Conservation (phyloP, 2,888 invertebrate genomes). For the Gryllus longicercus region DNA sequence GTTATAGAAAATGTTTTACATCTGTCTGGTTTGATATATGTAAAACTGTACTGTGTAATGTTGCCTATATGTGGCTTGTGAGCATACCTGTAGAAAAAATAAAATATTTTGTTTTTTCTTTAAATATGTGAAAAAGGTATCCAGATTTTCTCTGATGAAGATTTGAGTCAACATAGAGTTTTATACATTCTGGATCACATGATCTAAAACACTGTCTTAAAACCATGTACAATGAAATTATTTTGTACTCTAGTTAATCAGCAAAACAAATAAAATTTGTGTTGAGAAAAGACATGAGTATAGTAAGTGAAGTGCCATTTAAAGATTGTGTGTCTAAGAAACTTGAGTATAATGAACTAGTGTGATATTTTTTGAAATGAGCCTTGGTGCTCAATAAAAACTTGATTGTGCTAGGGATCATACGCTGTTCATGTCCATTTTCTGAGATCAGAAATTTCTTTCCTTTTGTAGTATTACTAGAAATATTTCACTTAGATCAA, state of each 20-base stretch:
- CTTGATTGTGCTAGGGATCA: conserved; percentile 28
- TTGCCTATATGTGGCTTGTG: conserved; percentile 3
- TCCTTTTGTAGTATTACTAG: conserved; percentile 36
- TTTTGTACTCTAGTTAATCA: conserved; percentile 19
- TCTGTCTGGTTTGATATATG: neutral
- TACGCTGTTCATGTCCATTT: conserved; percentile 28
- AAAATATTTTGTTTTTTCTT: neutral
- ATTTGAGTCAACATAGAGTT: neutral
- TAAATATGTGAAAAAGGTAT: conserved; percentile 10
- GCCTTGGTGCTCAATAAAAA: conserved; percentile 27
- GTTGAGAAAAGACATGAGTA: neutral
- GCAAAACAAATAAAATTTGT: conserved; percentile 19
- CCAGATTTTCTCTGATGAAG: neutral
- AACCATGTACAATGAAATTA: neutral
- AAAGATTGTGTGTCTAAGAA: neutral
- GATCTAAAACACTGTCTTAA: conserved; percentile 5
- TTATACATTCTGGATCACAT: neutral
- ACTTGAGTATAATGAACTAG: conserved; percentile 25
- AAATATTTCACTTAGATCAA: conserved; percentile 31
- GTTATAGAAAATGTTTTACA: neutral
- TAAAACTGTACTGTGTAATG: neutral
- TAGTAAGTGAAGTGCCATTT: conserved; percentile 11
- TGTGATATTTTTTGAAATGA: conserved; percentile 30
- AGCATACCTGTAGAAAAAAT: neutral
- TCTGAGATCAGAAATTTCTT: conserved; percentile 30